Percentiles rank a stretch among this genome's conserved stretches.
Conservation (phyloP, 2,797 vertebrate species). For the Sebastolobus altivelis region DNA sequence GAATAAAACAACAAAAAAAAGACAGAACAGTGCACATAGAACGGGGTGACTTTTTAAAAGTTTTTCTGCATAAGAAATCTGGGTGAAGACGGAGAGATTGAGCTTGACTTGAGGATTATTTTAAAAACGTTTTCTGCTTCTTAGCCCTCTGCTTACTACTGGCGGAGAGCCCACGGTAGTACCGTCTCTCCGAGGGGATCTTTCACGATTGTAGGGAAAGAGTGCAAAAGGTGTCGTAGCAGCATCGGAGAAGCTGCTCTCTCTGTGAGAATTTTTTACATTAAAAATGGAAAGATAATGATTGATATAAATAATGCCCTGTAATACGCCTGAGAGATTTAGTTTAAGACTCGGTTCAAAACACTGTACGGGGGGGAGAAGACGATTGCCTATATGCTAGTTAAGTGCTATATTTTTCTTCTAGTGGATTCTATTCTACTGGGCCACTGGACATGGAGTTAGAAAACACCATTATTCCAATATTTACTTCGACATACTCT, state of each 20-base stretch:
- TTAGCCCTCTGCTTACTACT: slow-evolving; percentile 40
- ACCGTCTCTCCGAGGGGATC: slow-evolving; percentile 47
- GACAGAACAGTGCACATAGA: slow-evolving; percentile 90
- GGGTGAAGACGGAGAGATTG: slow-evolving; percentile 88
- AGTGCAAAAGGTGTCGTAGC: slow-evolving; percentile 75
- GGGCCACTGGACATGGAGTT: slow-evolving; percentile 57
- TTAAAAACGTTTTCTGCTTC: slow-evolving; percentile 51
- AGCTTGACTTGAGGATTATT: slow-evolving; percentile 91
- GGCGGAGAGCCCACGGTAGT: slow-evolving; percentile 22
- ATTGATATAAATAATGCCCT: slow-evolving; percentile 81
- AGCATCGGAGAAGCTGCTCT: slow-evolving; percentile 37
- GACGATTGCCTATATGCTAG: slow-evolving; percentile 84
- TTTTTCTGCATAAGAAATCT: slow-evolving; percentile 64
- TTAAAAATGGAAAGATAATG: slow-evolving; percentile 51
- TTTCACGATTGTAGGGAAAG: slow-evolving; percentile 77
- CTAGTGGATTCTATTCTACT: slow-evolving; percentile 71
- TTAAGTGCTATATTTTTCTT: slow-evolving; percentile 81
- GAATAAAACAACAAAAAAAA: slow-evolving; percentile 47
- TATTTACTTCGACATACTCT: slow-evolving; percentile 62
- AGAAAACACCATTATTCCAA: slow-evolving; percentile 46
- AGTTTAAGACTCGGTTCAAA: slow-evolving; percentile 63
- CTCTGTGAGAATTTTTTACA: slow-evolving; percentile 32
- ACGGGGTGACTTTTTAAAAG: slow-evolving; percentile 86
- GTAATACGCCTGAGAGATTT: slow-evolving; percentile 82
- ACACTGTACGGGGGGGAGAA: slow-evolving; percentile 62